Base-by-base conservation (phyloP, 1,140 invertebrate species). In the Diploscapter pachys region DNA sequence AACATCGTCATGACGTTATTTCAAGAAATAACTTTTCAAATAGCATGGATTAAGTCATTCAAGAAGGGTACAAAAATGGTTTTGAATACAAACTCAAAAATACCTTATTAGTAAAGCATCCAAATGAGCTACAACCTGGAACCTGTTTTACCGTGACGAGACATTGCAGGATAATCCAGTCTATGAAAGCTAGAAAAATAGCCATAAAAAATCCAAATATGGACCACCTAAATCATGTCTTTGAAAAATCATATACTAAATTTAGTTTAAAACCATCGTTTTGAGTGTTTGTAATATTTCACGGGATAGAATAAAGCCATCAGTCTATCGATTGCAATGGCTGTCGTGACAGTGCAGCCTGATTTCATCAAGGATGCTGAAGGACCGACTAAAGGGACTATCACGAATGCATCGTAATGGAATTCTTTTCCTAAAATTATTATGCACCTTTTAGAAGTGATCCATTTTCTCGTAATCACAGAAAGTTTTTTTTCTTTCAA, bases 281-380 rank as follows among this genome's bases (percentile, higher is more conserved):
- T 72, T n/a, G 56, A 67, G 31, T 57, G 61, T 69, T 66, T 13
- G 53, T 72, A 72, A 52, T 72, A 72, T n/a, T 48, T 11, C 9
- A 72, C 48, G 31, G 71, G 71, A 66, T 51, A 72, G 48, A 64
- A 72, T 9, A 72, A 62, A 6, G 71, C 71, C 6, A 72, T 6
- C 51, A 72, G 63, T 72, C 71, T 64, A 52, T 72, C 71, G 5
- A 72, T 6, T 4, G 71, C 71, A 11, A 72, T 72, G 31, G 71
- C 71, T 13, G 71, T 67, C 13, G 71, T 72, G 9, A 71, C 69
- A 9, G 69, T 71, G 11, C 69, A 71, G 5, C 69, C 69, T 48
- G 13, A 61, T 65, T 72, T 72, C 71, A 72, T 72, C n/a, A 72
- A 52, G 9, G 71, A 13, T 6, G 71, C 71, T 5, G 71, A 72